Evolutionary conservation across 2,113 vertebrate genomes (phyloP).

Genomic region (Notiomystis cincta): DNA sequence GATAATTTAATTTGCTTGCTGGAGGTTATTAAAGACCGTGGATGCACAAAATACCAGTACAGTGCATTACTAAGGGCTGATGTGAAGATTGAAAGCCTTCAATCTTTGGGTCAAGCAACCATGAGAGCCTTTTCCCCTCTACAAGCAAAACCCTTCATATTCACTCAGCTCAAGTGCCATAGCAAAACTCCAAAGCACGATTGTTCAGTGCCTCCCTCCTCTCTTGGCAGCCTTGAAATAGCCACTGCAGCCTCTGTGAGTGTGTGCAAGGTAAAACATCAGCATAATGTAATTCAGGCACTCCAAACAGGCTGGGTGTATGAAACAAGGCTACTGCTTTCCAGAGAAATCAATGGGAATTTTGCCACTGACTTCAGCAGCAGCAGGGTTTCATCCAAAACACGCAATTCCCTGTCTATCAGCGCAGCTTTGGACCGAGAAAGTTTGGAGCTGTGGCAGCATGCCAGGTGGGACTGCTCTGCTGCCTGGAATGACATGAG

Average conservation of each 20-base stretch:
- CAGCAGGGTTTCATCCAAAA: neutral
- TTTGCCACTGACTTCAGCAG: neutral
- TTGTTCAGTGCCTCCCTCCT: too few relatives aligned
- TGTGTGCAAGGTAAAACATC: neutral
- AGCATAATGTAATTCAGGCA: neutral
- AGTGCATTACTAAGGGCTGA: too few relatives aligned
- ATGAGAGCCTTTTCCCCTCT: too few relatives aligned
- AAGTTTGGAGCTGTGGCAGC: neutral
- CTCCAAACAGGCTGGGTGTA: neutral
- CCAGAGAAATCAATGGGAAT: neutral
- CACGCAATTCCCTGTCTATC: neutral
- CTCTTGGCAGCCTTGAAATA: too few relatives aligned
- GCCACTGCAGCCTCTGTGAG: neutral
- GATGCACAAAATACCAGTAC: too few relatives aligned
- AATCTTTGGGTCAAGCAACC: too few relatives aligned
- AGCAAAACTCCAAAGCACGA: too few relatives aligned
- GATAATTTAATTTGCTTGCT: too few relatives aligned
- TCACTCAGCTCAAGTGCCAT: too few relatives aligned
- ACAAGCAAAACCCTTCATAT: too few relatives aligned
- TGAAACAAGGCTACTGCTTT: neutral
- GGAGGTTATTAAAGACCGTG: too few relatives aligned
- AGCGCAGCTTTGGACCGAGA: neutral
- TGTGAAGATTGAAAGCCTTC: too few relatives aligned
- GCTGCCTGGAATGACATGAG: neutral
- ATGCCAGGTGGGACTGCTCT: neutral